Evolutionary conservation across 2,797 vertebrate genomes (phyloP).

Genomic region (Urosaurus nigricauda): DNA sequence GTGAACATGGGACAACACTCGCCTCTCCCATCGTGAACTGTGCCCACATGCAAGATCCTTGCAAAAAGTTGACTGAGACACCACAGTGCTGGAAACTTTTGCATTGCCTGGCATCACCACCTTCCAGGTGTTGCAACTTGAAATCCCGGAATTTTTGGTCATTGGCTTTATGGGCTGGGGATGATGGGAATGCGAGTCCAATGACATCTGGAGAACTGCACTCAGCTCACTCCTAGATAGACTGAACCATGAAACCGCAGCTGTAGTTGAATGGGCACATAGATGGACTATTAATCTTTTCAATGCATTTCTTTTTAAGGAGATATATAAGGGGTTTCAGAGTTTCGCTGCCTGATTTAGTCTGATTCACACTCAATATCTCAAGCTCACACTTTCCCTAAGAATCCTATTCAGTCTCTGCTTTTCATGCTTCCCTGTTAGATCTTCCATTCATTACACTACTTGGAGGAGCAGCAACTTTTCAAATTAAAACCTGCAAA

Average conservation of each 20-base stretch:
- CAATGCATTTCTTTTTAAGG: not conserved
- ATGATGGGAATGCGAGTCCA: too few species aligned
- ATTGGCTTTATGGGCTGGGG: too few species aligned
- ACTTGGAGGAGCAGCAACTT: not conserved
- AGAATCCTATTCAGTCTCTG: not conserved
- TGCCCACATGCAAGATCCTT: too few species aligned
- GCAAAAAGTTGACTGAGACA: too few species aligned
- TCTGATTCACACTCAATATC: not conserved
- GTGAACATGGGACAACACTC: too few species aligned
- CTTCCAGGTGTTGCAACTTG: too few species aligned
- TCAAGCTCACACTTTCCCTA: not conserved
- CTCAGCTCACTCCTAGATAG: too few species aligned
- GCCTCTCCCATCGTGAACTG: too few species aligned
- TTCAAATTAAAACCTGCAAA: slow-evolving; percentile 48
- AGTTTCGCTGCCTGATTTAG: not conserved
- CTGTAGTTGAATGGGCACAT: not conserved
- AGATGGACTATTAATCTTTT: not conserved
- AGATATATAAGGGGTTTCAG: not conserved
- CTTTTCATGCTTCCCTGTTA: not conserved
- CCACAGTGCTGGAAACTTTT: too few species aligned
- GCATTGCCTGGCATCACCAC: too few species aligned
- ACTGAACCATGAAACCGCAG: not conserved
- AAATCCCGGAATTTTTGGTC: too few species aligned
- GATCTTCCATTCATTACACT: not conserved
- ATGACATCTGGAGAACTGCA: too few species aligned